Evolutionary conservation across 2,888 invertebrate species (phyloP).

Genomic region (Archaeoteleia sp.): DNA sequence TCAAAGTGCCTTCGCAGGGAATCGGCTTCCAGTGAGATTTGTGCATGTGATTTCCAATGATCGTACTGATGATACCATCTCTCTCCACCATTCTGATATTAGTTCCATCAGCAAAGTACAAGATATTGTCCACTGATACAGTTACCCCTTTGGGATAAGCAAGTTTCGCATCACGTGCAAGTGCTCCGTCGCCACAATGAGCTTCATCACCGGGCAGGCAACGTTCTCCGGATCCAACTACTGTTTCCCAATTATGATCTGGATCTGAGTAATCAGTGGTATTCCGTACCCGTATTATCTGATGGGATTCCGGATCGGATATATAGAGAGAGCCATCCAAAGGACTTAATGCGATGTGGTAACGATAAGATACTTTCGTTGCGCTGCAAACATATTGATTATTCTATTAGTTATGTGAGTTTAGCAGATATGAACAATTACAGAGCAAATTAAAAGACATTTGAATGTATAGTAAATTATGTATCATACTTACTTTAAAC

Average conservation of each 20-base stretch:
- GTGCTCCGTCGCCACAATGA: constrained; percentile 96
- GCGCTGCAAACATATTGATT: constrained; percentile 79
- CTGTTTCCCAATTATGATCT: constrained; percentile 94
- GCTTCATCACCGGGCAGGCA: constrained; percentile 95
- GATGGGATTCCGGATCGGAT: constrained; percentile 96
- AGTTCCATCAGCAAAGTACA: constrained; percentile 97
- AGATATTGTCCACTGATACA: constrained; percentile 91
- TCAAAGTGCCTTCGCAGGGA: constrained; percentile 92
- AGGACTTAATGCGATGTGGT: constrained; percentile 97
- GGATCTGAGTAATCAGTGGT: constrained; percentile 89
- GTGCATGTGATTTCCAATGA: constrained; percentile 95
- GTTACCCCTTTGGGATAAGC: constrained; percentile 98
- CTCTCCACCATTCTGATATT: constrained; percentile 95
- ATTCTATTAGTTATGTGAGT: constrained; percentile 38
- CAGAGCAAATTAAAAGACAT: neutral
- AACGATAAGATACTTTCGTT: constrained; percentile 95
- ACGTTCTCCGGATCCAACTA: constrained; percentile 95
- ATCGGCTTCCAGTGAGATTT: constrained; percentile 95
- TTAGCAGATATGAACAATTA: no score
- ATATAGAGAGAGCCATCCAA: constrained; percentile 95
- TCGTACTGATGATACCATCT: constrained; percentile 93
- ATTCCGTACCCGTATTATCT: constrained; percentile 91
- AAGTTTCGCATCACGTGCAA: constrained; percentile 93
- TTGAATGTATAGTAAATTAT: neutral
- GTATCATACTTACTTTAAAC: constrained; percentile 82